Evolutionary conservation across 2,113 vertebrate species (phyloP), one percentile per base, ranked within the genome.

Genomic region (Podarcis cretensis): DNA sequence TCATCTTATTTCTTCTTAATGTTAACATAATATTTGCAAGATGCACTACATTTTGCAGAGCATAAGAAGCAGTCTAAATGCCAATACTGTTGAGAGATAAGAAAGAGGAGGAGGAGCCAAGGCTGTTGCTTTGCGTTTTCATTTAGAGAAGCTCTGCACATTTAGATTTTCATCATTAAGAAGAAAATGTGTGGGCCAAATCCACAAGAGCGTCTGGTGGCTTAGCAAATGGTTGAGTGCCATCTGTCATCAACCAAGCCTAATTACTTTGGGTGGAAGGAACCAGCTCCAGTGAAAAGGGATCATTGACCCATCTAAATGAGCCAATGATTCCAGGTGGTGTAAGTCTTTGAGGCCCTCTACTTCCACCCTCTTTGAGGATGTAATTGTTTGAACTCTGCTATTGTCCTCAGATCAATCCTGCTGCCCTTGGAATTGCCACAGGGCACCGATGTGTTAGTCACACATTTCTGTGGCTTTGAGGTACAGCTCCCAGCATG

Each of bases 381-480:
- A 23, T 92, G 9, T 69, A 87, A 87, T 54, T 87, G 37, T 10
- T 92, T 92, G 91, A 93, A 94, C 81, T 32, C 85, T 68, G 6
- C 35, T 78, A 80, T 91, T 92, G 43, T 86, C 84, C 57, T 94
- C 93, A 59, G 93, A 89, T 89, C 65, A 37, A 90, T 92, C 80
- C 81, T 7, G 89, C 25, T 92, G n/a, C 40, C 77, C 63, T 84
- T 91, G 57, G 80, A 85, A 93, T 91, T 81, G 35, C 78, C 57
- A 43, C 2, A 12, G 81, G 89, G 66, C 77, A 82, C 65, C 48
- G 57, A 40, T 27, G 63, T 73, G 79, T 91, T 89, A 89, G 78
- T 93, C 89, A 91, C 59, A 21, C 59, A 66, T 32, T 37, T 92
- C 68, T 90, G 37, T 32, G 7, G 4, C 85, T 94, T 89, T 88